Base-by-base conservation (phyloP, 2,888 invertebrate species). In the Tuta absoluta region DNA sequence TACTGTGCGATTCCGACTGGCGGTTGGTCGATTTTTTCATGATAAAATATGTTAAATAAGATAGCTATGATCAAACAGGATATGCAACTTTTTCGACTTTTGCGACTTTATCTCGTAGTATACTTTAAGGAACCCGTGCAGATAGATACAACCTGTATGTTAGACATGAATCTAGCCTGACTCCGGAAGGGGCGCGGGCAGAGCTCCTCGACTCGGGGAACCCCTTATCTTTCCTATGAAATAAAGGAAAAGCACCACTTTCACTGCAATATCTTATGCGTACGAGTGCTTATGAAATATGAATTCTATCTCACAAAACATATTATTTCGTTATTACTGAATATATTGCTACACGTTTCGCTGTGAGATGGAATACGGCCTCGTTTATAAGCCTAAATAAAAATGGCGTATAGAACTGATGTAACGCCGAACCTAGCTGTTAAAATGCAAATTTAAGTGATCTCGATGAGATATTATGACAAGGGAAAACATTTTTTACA, bases 241-340 rank as follows among this genome's bases (percentile, higher is more conserved):
- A 86, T 87, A 89, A 87, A 87, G 79, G 82, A 75, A 84, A 86
- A 86, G 84, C 79, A 81, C 82, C 84, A 82, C 79, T 83, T 82
- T 81, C 77, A 71, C 74, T 77, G 85, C 82, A 84, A 89, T 89
- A 89, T 87, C 79, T 83, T 86, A 85, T 85, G 84, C 81, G 84
- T 85, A 85, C 80, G 86, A 85, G 85, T 87, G 85, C 86, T 87
- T 87, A 87, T 89, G 88, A 91, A 89, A 90, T 89, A 91, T 90
- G 89, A 88, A 90, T 88, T 87, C 86, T 85, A 86, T 89, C 83
- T 89, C 80, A 77, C 82, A 84, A 87, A 87, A 87, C 87, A 86
- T 89, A 87, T 88, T 90, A 89, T 88, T 89, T 82, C 84, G 86
- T 88, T 90, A 89, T 89, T 88, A 84, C 87, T 81, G 76, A 84